These are phyloP conservation scores for Eriocheir sinensis DNA, from an alignment of 1,140 invertebrate genomes.

Conservation along the genomic window DNA sequence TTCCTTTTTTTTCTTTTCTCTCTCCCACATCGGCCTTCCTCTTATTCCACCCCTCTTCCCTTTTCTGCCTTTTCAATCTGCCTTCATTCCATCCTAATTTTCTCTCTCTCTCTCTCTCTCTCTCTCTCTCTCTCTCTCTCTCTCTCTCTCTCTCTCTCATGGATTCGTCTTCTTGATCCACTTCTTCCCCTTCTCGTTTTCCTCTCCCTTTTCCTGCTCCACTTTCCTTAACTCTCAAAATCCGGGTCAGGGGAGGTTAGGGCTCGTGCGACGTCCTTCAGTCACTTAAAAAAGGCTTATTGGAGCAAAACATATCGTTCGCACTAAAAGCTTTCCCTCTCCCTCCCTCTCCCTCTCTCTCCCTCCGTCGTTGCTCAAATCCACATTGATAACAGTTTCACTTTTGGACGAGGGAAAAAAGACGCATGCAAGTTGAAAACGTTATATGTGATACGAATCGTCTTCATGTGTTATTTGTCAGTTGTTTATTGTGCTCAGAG, in stretches of 20 bases:
- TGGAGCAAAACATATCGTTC: neutral
- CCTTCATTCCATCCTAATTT: too few species aligned
- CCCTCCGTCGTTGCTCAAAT: neutral
- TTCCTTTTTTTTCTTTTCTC: too few species aligned
- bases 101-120: too few species aligned
- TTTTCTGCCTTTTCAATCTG: too few species aligned
- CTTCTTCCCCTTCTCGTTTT: neutral
- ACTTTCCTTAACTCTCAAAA: neutral
- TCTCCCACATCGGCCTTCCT: neutral
- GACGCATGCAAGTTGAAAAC: neutral
- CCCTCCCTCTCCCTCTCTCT: neutral
- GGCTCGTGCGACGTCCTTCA: neutral
- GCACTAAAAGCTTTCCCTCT: neutral
- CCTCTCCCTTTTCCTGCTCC: neutral
- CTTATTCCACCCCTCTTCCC: too few species aligned
- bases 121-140: too few species aligned
- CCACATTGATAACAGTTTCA: neutral
- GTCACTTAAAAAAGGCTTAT: neutral
- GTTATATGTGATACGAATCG: too few species aligned
- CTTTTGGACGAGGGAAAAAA: neutral
- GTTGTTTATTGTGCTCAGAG: too few species aligned
- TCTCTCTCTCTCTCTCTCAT: too few species aligned
- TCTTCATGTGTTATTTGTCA: neutral
- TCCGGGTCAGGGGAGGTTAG: neutral
- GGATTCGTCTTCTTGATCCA: too few species aligned